phyloP scores from a whole-genome alignment of 2,888 invertebrate genomes.

The Caenorhabditis afra region DNA sequence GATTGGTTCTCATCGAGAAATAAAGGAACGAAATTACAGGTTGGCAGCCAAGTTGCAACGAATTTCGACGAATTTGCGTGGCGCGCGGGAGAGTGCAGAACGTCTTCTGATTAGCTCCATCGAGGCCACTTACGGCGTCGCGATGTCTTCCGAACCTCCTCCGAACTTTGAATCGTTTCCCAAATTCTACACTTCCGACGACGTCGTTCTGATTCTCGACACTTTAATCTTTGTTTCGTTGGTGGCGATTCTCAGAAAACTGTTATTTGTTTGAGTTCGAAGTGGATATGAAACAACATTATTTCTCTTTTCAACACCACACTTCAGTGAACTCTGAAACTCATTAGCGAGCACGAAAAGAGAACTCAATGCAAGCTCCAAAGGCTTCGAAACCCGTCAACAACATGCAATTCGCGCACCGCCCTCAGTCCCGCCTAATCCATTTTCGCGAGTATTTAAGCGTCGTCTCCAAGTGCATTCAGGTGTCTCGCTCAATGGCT shows the following conservation, averaged over 20 bases:
- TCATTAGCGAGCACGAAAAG: background rate
- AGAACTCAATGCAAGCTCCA: constrained; percentile 4
- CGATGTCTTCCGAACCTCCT: constrained; percentile 8
- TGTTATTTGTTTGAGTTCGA: background rate
- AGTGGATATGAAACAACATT: too few relatives aligned
- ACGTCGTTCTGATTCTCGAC: background rate
- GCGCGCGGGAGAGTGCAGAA: constrained; percentile 26
- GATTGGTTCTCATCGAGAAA: constrained; percentile 4
- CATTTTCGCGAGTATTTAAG: constrained; percentile 18
- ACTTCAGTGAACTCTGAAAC: constrained; percentile 19
- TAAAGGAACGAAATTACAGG: too few relatives aligned
- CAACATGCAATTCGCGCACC: constrained; percentile 15
- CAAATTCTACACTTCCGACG: constrained; percentile 13
- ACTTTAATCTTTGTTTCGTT: constrained; percentile 2
- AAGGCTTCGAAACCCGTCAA: constrained; percentile 23
- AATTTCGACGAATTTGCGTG: constrained; percentile 18
- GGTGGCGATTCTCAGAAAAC: constrained; percentile 10
- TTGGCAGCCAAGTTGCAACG: constrained; percentile 11
- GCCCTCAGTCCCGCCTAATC: constrained; percentile 32
- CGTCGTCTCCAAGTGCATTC: constrained; percentile 15
- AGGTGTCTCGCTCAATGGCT: constrained; percentile 5
- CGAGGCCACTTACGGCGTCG: constrained; percentile 16
- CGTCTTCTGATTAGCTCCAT: constrained; percentile 23
- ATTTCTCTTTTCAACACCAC: too few relatives aligned
- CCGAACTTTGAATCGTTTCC: constrained; percentile 20